Evolutionary conservation across 2,113 vertebrate genomes (phyloP).

Genomic region (Percopsis transmontana): DNA sequence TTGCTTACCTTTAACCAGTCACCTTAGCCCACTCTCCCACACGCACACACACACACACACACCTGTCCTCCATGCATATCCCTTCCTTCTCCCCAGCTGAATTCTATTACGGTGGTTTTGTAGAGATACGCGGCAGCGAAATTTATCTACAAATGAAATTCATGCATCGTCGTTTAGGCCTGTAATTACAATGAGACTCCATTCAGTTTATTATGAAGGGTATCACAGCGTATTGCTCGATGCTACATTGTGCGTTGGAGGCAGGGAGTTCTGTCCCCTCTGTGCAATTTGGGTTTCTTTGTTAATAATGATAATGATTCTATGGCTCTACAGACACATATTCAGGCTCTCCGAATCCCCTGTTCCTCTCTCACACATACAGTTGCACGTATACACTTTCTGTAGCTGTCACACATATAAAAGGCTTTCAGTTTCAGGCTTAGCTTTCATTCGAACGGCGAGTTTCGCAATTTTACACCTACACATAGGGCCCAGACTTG

Average conservation of each 20-base stretch:
- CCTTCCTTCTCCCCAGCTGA: constrained; percentile 36
- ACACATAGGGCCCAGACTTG: constrained; percentile 57
- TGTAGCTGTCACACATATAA: neutral
- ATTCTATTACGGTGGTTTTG: constrained; percentile 58
- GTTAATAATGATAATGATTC: constrained; percentile 30
- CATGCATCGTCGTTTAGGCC: constrained; percentile 60
- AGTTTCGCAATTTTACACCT: constrained; percentile 68
- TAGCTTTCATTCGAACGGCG: constrained; percentile 52
- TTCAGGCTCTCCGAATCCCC: constrained; percentile 7
- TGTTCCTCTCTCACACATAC: constrained; percentile 2
- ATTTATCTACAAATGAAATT: constrained; percentile 64
- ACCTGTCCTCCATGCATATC: constrained; percentile 1
- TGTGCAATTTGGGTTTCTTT: constrained; percentile 36
- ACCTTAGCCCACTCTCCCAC: constrained; percentile 26
- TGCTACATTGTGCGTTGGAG: neutral
- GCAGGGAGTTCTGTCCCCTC: constrained; percentile 18
- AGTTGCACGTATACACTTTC: neutral
- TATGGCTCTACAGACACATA: constrained; percentile 9
- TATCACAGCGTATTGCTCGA: constrained; percentile 14
- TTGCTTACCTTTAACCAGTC: constrained; percentile 56
- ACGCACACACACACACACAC: constrained; percentile 14
- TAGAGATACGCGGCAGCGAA: constrained; percentile 59
- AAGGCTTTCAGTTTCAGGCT: constrained; percentile 40
- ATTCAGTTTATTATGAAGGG: constrained; percentile 48
- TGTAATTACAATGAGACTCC: constrained; percentile 58